These are phyloP conservation scores for Melanotaenia boesemani DNA, from an alignment of 2,797 vertebrate genomes.

Conservation along the genomic window DNA sequence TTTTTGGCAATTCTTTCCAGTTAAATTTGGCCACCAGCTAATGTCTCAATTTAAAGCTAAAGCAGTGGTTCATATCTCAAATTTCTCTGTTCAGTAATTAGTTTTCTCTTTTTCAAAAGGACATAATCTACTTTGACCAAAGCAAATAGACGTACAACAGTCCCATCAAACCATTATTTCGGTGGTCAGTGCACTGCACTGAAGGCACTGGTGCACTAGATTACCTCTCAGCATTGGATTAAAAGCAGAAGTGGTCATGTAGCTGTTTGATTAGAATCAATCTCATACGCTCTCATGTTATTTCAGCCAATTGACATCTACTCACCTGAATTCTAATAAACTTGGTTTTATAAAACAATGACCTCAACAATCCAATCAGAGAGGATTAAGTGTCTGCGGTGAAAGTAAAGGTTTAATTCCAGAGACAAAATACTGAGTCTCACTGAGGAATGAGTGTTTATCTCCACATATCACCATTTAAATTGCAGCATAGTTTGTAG, in stretches of 20 bases:
- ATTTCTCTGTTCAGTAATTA: neutral
- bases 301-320: neutral
- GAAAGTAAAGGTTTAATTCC: neutral
- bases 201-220: neutral
- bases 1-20: no score
- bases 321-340: neutral
- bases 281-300: constrained; percentile 2
- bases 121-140: neutral
- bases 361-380: constrained; percentile 13
- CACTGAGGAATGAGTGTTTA: neutral
- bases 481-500: constrained; percentile 8
- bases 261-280: neutral
- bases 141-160: neutral
- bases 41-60: no score
- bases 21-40: no score
- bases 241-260: neutral
- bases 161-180: neutral
- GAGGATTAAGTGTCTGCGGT: neutral
- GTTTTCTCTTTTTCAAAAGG: neutral
- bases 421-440: neutral
- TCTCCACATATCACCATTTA: neutral
- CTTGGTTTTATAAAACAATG: constrained; percentile 4
- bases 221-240: neutral
- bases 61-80: neutral
- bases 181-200: neutral